Evolutionary conservation across 2,888 invertebrate genomes (phyloP).

Genomic region (Belgica antarctica): DNA sequence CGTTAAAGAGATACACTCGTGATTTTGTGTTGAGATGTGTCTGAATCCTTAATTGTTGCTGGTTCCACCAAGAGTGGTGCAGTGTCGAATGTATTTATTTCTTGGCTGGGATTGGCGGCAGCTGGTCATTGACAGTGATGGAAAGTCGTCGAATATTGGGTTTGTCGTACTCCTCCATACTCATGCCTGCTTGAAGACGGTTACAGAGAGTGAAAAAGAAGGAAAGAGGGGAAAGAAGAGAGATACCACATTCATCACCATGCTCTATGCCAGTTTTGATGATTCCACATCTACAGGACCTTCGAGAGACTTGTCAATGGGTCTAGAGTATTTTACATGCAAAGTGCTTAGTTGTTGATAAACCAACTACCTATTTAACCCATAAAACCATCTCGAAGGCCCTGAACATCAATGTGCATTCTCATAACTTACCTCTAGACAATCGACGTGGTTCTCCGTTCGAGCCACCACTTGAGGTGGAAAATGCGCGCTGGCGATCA

Average conservation of each 20-base stretch:
- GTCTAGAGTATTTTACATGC: too few relatives aligned
- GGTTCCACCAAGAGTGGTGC: not conserved
- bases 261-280: not conserved
- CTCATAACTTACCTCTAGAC: slow-evolving; percentile 53
- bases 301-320: too few relatives aligned
- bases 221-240: slow-evolving; percentile 2
- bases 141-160: slow-evolving; percentile 74
- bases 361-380: not conserved
- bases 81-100: slow-evolving; percentile 46
- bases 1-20: not conserved
- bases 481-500: slow-evolving; percentile 64
- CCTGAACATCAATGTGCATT: not conserved
- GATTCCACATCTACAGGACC: too few relatives aligned
- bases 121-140: slow-evolving; percentile 56
- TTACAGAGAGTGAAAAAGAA: not conserved
- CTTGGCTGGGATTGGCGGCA: slow-evolving; percentile 64
- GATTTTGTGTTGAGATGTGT: slow-evolving; percentile 20
- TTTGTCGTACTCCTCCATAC: slow-evolving; percentile 80
- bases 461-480: slow-evolving; percentile 60
- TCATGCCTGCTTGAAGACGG: slow-evolving; percentile 56
- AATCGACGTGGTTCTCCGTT: slow-evolving; percentile 55
- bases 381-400: too few relatives aligned
- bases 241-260: not conserved
- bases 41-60: slow-evolving; percentile 15
- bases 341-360: too few relatives aligned